These are phyloP conservation scores for Aleiodes alternator DNA, from an alignment of 2,888 invertebrate species.

Conservation along the genomic window DNA sequence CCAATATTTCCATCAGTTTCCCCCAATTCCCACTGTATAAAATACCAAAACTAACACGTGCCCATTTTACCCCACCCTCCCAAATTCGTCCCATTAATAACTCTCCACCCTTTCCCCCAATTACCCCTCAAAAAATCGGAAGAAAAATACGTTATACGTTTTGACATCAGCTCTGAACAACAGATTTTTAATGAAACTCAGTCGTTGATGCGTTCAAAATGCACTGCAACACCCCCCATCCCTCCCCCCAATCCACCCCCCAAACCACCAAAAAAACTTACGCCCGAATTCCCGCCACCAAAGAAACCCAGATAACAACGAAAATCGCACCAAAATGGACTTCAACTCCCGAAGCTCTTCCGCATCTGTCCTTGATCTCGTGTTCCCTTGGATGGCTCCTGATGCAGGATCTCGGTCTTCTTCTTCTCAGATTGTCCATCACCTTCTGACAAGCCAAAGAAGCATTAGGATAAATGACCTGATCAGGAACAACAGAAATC, in stretches of 20 bases:
- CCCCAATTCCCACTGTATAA: no score
- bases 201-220: neutral
- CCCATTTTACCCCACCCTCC: no score
- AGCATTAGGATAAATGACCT: constrained; percentile 77
- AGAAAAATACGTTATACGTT: constrained; percentile 16
- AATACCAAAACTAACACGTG: no score
- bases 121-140: neutral
- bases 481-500: constrained; percentile 73
- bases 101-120: no score
- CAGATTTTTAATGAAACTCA: neutral
- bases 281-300: neutral
- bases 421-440: constrained; percentile 79
- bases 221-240: neutral
- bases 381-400: constrained; percentile 86
- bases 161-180: constrained; percentile 55
- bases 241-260: no score
- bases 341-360: constrained; percentile 59
- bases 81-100: no score
- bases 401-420: constrained; percentile 85
- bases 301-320: neutral
- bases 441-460: constrained; percentile 80
- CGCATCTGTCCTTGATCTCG: constrained; percentile 73
- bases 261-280: neutral
- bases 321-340: constrained; percentile 52
- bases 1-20: no score